Base-by-base conservation (phyloP, 2,113 vertebrate species). In the Anoplopoma fimbria region DNA sequence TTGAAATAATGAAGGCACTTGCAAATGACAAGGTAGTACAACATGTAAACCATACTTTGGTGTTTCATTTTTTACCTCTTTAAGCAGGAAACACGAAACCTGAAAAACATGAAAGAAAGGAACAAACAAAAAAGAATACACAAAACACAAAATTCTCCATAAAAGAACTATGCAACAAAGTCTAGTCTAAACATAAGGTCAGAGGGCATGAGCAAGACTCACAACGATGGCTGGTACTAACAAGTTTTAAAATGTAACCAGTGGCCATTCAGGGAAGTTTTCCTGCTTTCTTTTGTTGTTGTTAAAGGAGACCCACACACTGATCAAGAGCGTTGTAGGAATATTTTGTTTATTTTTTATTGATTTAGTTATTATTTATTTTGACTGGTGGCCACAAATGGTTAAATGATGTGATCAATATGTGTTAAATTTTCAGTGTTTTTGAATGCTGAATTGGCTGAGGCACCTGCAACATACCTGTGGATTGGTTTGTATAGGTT, bases 401-500 rank as follows among this genome's bases (percentile, higher is more conserved):
- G n/a, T 58, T 42, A 17, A 42, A 42, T 68, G 0, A 68, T 49
- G 21, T 51, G 12, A 49, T 34, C 21, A 34, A 3, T 25, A 17
- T 60, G 6, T 69, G 6, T 57, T 42, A 13, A 23, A 61, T 79
- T 78, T 82, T 69, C 33, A 82, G 80, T 70, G 2, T 97, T 97
- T 75, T 81, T 97, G 67, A 96, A 89, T 3, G 93, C 91, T 64
- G 85, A 92, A 7, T 89, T 96, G 83, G 88, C n/a, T n/a, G n/a
- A n/a, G n/a, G n/a, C 92, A 58, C 93, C 93, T 45, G 61, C 23
- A 21, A 77, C 70, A 33, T 89, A 95, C 84, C 79, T 90, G 7
- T 98, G 97, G 97, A 96, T 93, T 85, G 97, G 97, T 79, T 77
- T 97, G 84, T 95, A n/a, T n/a, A n/a, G n/a, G n/a, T n/a, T n/a